phyloP scores from a whole-genome alignment of 2,888 invertebrate species.

The Apotomis betuletana region DNA sequence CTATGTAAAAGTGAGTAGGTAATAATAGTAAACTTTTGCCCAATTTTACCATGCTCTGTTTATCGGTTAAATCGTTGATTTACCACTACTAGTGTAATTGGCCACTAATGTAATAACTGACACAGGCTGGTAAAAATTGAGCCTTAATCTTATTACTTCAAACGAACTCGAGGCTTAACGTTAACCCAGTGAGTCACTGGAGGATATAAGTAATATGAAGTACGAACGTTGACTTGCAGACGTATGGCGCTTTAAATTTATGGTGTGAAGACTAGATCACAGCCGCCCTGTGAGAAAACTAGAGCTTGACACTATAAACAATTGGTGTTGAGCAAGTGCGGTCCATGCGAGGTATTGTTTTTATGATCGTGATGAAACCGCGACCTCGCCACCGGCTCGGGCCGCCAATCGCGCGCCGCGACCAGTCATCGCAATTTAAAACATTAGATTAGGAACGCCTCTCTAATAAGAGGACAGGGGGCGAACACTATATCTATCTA shows the following conservation, averaged over 20 bases:
- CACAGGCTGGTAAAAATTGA: no score
- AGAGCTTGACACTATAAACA: constrained; percentile 32
- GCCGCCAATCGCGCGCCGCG: constrained; percentile 71
- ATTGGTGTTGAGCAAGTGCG: constrained; percentile 41
- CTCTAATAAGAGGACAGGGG: constrained; percentile 37
- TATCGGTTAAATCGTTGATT: no score
- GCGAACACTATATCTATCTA: constrained; percentile 10
- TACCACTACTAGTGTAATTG: no score
- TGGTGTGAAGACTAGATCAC: constrained; percentile 7
- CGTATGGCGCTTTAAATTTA: neutral
- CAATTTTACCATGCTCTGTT: no score
- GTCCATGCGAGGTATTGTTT: constrained; percentile 57
- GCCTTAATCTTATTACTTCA: no score
- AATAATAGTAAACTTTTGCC: no score
- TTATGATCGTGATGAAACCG: constrained; percentile 73
- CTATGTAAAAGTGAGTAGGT: no score
- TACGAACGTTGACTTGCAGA: no score
- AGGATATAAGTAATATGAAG: no score
- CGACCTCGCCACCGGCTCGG: constrained; percentile 71
- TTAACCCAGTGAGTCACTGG: no score
- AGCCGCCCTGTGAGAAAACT: constrained; percentile 10
- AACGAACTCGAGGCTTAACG: no score
- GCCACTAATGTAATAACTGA: no score
- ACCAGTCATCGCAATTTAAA: constrained; percentile 76
- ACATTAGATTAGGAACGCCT: constrained; percentile 65